phyloP scores from a whole-genome alignment of 1,140 invertebrate genomes.

The Drosophila repleta region DNA sequence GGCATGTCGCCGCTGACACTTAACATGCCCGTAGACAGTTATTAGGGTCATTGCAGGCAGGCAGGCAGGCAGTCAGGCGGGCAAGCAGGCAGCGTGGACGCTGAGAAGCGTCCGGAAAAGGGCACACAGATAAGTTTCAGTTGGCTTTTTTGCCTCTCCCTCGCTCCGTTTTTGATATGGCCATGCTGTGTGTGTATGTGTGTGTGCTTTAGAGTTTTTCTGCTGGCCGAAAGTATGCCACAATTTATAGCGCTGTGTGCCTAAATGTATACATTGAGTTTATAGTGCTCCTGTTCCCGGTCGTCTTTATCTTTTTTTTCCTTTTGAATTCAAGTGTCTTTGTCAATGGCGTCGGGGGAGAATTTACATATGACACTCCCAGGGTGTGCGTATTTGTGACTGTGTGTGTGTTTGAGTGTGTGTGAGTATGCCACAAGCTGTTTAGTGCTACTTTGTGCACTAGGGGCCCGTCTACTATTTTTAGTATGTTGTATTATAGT shows the following conservation, averaged over 20 bases:
- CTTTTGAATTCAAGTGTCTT: slow-evolving; percentile 68
- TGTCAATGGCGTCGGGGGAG: slow-evolving; percentile 79
- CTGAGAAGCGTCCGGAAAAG: slow-evolving; percentile 27
- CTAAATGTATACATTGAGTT: slow-evolving; percentile 78
- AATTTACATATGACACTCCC: slow-evolving; percentile 80
- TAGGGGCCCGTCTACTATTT: slow-evolving; percentile 65
- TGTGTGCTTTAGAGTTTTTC: slow-evolving; percentile 71
- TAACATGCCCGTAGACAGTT: slow-evolving; percentile 81
- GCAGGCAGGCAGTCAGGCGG: background rate
- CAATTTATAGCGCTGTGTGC: slow-evolving; percentile 71
- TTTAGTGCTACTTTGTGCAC: slow-evolving; percentile 75
- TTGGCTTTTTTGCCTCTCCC: slow-evolving; percentile 16
- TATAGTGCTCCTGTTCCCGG: slow-evolving; percentile 62
- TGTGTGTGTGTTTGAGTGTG: slow-evolving; percentile 26
- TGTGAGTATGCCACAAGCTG: slow-evolving; percentile 52
- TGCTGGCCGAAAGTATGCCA: slow-evolving; percentile 64
- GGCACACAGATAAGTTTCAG: slow-evolving; percentile 47
- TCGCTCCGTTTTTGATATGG: slow-evolving; percentile 25
- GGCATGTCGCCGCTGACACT: slow-evolving; percentile 79
- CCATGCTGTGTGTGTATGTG: slow-evolving; percentile 11
- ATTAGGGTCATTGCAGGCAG: slow-evolving; percentile 70
- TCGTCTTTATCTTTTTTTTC: slow-evolving; percentile 25
- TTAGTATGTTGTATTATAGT: slow-evolving; percentile 82
- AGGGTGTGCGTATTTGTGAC: slow-evolving; percentile 21
- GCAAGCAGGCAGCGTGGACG: slow-evolving; percentile 26